These are phyloP conservation scores for Mya arenaria DNA, from an alignment of 1,140 invertebrate species.

Conservation along the genomic window DNA sequence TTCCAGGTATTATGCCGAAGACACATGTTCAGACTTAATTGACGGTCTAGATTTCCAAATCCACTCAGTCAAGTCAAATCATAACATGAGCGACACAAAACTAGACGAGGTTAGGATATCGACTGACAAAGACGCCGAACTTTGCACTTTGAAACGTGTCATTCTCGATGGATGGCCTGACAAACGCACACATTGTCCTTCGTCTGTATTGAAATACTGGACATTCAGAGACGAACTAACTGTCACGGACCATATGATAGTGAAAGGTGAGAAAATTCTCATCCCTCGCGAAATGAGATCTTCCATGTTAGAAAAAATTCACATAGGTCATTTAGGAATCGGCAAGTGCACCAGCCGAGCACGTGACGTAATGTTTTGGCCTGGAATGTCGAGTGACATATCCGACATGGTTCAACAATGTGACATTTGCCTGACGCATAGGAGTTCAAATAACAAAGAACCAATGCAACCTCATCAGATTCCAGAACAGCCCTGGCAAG, in stretches of 20 bases:
- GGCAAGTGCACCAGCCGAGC: constrained; percentile 52
- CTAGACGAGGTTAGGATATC: not conserved
- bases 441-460: constrained; percentile 50
- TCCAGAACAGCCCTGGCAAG: not conserved
- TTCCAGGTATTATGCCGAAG: not conserved
- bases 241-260: not conserved
- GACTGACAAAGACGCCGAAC: not conserved
- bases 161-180: not conserved
- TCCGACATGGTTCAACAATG: constrained; percentile 57
- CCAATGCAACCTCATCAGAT: constrained; percentile 40
- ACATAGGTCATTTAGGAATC: constrained; percentile 58
- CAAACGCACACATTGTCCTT: not conserved
- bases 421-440: constrained; percentile 49
- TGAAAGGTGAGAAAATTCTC: constrained; percentile 17
- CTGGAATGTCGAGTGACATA: constrained; percentile 63
- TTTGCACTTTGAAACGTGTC: not conserved
- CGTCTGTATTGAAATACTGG: not conserved
- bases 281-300: constrained; percentile 14
- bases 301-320: constrained; percentile 55
- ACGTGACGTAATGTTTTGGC: constrained; percentile 59
- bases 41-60: not conserved
- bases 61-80: not conserved
- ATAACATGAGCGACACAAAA: not conserved
- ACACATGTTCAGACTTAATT: not conserved
- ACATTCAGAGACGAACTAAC: constrained; percentile 15